Conservation (phyloP, 1,140 invertebrate species). For the Leguminivora glycinivorella region DNA sequence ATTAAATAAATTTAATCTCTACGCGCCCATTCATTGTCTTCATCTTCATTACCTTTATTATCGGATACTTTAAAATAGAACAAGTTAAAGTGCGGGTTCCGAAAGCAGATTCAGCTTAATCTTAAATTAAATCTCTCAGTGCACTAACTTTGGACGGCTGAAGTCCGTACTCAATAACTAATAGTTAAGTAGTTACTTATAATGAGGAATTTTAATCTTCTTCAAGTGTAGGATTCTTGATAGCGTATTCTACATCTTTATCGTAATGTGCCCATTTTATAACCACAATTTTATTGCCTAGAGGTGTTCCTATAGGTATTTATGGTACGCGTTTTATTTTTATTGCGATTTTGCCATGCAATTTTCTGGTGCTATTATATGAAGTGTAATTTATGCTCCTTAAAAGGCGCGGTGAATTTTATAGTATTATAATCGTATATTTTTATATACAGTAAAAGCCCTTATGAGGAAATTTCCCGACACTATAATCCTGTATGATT, state of each 20-base stretch:
- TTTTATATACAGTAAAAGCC: background rate
- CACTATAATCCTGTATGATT: background rate
- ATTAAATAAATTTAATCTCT: background rate
- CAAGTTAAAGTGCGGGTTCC: background rate
- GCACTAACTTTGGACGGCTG: constrained; percentile 2
- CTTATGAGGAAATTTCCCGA: background rate
- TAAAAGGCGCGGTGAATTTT: background rate
- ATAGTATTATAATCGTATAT: background rate
- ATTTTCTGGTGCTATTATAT: constrained; percentile 3
- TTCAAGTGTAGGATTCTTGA: background rate
- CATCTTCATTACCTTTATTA: background rate
- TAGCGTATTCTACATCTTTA: background rate
- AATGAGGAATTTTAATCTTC: constrained; percentile 1
- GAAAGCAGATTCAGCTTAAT: background rate
- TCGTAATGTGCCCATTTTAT: constrained; percentile 5
- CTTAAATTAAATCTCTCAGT: constrained; percentile 18
- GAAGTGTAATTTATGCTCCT: background rate
- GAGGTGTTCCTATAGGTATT: constrained; percentile 1
- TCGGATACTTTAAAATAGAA: background rate
- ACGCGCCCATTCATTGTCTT: background rate
- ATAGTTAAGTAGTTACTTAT: too few relatives aligned
- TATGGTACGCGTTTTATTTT: constrained; percentile 8
- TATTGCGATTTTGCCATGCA: constrained; percentile 1
- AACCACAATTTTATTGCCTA: constrained; percentile 1
- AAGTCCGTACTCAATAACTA: background rate